These are phyloP conservation scores for Ennomos erosarius DNA, from an alignment of 2,888 invertebrate genomes.

Conservation along the genomic window DNA sequence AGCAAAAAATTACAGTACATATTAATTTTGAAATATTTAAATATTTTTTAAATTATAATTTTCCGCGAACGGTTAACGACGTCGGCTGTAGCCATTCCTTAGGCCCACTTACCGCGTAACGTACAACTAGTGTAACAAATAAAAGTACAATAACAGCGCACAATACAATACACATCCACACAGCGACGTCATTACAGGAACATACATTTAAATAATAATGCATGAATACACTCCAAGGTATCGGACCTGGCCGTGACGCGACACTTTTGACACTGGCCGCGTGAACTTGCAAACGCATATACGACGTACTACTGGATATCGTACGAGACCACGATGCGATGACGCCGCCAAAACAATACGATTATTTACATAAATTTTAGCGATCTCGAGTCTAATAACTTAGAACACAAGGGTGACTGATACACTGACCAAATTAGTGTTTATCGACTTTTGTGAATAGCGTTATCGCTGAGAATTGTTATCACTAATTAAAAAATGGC, in stretches of 20 bases:
- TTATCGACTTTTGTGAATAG: slow-evolving; percentile 10
- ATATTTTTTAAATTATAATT: not conserved
- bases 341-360: slow-evolving; percentile 37
- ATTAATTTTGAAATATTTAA: no score
- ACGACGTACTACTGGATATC: slow-evolving; percentile 6
- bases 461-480: slow-evolving; percentile 22
- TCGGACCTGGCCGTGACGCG: slow-evolving; percentile 46
- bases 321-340: slow-evolving; percentile 40
- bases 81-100: not conserved
- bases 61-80: not conserved
- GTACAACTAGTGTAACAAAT: slow-evolving; percentile 32
- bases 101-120: slow-evolving; percentile 35
- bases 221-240: slow-evolving; percentile 31
- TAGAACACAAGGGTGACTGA: slow-evolving; percentile 27
- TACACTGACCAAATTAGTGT: slow-evolving; percentile 29
- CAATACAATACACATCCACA: slow-evolving; percentile 34
- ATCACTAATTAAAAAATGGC: slow-evolving; percentile 22
- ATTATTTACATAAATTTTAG: slow-evolving; percentile 31
- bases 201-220: slow-evolving; percentile 34
- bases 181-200: slow-evolving; percentile 24
- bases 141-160: slow-evolving; percentile 23
- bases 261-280: slow-evolving; percentile 47
- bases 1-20: no score
- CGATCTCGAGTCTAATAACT: slow-evolving; percentile 16
- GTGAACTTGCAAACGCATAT: slow-evolving; percentile 23